Base-by-base conservation (phyloP, 2,888 invertebrate species). In the Podotricha telesiphe region DNA sequence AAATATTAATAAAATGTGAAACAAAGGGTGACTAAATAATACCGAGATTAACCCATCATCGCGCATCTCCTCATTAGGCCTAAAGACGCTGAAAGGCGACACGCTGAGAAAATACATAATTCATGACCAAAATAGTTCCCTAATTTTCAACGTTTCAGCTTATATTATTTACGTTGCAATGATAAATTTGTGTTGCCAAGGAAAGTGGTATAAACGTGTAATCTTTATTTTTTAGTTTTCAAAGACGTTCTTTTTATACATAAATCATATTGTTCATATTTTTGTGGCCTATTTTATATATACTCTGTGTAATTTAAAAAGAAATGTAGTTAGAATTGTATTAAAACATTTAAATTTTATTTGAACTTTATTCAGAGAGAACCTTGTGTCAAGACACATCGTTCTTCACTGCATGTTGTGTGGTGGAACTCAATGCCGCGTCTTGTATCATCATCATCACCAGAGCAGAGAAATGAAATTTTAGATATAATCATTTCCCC, bases 61-160 rank as follows among this genome's bases (percentile, higher is more conserved):
- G 71, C 37, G 53, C 74, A 73, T 75, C 65, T 76, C 74, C 77
- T 78, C 76, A 75, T 78, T 77, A 76, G 65, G 59, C 45, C 56
- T 68, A 65, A 59, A 71, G 71, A 70, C 69, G 76, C 47, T 76
- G 72, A 77, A 76, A 78, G 69, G 75, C 70, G 73, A 74, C 73
- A 72, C 69, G 65, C 37, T 34, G 66, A 65, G 71, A 73, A 76
- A 76, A 77, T 74, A 76, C 75, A 75, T 76, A 74, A 75, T 72
- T 75, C 75, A 76, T 64, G 70, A 72, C 73, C 62, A 55, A 75
- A 76, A 76, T 76, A 75, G 75, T 76, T 73, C 56, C 67, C 56
- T 67, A 73, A 71, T 65, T 71, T 68, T 55, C 42, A 51, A 51
- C 53, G 45, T 66, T 68, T 68, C 65, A 59, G 50, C 56, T 17